Evolutionary conservation across 2,888 invertebrate genomes (phyloP).

Genomic region (Eupithecia inturbata): DNA sequence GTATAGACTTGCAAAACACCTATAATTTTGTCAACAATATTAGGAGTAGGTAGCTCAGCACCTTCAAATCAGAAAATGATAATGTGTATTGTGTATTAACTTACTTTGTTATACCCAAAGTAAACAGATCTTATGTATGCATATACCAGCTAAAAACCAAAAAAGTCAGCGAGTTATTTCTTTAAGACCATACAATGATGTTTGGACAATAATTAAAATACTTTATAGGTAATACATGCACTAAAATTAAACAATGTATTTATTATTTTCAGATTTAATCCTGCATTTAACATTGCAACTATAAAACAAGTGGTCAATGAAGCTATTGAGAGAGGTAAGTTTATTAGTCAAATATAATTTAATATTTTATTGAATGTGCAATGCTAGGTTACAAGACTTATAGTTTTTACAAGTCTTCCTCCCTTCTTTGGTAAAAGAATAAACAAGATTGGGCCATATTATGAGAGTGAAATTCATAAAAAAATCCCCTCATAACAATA

Average conservation of each 20-base stretch:
- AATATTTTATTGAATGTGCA: not conserved
- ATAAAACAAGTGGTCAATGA: constrained; percentile 97
- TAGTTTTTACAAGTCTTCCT: not conserved
- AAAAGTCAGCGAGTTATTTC: not conserved
- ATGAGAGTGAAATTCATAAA: too few species aligned
- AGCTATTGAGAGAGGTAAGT: constrained; percentile 95
- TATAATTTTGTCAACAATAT: not conserved
- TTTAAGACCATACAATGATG: not conserved
- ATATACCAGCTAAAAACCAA: not conserved
- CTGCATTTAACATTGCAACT: constrained; percentile 96
- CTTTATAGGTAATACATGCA: not conserved
- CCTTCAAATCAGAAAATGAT: not conserved
- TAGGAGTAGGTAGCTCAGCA: not conserved
- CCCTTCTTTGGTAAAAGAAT: not conserved
- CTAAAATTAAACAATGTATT: not conserved
- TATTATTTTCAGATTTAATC: constrained; percentile 90
- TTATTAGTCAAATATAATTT: not conserved
- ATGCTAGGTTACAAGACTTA: not conserved
- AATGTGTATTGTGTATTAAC: not conserved
- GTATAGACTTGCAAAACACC: not conserved
- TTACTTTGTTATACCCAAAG: not conserved
- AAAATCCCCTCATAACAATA: too few species aligned
- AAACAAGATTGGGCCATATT: too few species aligned
- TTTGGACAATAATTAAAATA: not conserved
- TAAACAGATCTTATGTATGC: not conserved